Percentiles rank a stretch among this genome's conserved stretches.
phyloP scores from a whole-genome alignment of 2,113 vertebrate genomes.

The Pedionomus torquatus region DNA sequence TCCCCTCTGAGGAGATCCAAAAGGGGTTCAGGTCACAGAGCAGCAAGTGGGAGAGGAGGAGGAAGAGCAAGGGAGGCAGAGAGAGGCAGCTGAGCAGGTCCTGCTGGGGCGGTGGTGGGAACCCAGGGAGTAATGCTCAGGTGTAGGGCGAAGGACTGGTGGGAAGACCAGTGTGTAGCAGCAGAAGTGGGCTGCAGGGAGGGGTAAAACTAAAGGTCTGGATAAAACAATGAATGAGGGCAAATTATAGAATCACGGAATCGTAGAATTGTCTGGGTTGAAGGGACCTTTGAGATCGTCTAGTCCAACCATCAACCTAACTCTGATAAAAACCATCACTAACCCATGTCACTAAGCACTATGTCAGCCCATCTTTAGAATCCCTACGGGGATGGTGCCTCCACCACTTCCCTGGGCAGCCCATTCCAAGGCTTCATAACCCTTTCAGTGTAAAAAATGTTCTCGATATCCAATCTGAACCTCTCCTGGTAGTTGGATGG shows the following conservation, averaged over 20 bases:
- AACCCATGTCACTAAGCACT: no score
- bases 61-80: not conserved
- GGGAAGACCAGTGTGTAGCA: not conserved
- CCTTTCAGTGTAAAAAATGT: no score
- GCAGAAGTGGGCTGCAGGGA: not conserved
- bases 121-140: not conserved
- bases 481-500: no score
- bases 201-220: not conserved
- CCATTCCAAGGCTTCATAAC: no score
- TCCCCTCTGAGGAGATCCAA: not conserved
- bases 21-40: not conserved
- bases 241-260: not conserved
- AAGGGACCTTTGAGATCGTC: no score
- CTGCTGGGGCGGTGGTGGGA: accelerated
- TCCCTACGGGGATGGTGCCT: no score
- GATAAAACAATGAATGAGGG: not conserved
- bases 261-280: no score
- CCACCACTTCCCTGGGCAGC: no score
- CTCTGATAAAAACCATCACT: no score
- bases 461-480: no score
- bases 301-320: no score
- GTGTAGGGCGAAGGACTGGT: not conserved
- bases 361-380: no score
- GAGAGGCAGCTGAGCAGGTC: not conserved
- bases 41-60: not conserved